Evolutionary conservation across 64 coral and sea anemone species (phyloP).

Genomic region (Pocillopora verrucosa): DNA sequence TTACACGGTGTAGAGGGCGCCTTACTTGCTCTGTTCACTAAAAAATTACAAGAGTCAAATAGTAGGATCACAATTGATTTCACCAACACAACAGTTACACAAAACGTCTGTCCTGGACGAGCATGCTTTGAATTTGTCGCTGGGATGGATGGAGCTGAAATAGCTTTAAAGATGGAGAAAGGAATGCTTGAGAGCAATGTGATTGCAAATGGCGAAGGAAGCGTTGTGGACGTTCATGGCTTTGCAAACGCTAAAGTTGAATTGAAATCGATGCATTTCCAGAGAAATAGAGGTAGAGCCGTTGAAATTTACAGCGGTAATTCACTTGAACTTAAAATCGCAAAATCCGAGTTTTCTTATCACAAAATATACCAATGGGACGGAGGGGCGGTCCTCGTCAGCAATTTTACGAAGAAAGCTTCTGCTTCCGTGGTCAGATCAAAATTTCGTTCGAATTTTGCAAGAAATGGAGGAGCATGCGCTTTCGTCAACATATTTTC

Average conservation of each 20-base stretch:
- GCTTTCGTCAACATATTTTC: not conserved
- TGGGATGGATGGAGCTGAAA: not conserved
- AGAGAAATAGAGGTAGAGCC: not conserved
- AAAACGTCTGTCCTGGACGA: not conserved
- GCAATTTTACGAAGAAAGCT: not conserved
- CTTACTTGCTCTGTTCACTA: not conserved
- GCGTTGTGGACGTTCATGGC: not conserved
- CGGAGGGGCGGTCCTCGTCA: conserved; percentile 17
- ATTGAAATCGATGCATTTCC: not conserved
- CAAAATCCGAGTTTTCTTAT: not conserved
- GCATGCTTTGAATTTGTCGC: conserved; percentile 3
- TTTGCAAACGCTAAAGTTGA: not conserved
- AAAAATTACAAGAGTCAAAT: not conserved
- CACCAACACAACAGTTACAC: not conserved
- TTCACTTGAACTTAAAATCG: not conserved
- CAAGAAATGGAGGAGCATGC: conserved; percentile 2
- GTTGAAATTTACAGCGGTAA: not conserved
- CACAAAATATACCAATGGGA: not conserved
- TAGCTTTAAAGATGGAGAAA: no score
- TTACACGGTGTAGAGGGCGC: not conserved
- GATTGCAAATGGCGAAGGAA: not conserved
- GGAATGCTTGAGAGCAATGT: not conserved
- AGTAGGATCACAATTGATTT: not conserved
- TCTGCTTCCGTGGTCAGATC: conserved; percentile 2
- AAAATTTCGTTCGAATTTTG: conserved; percentile 1